Evolutionary conservation across 1,140 invertebrate genomes (phyloP).

Genomic region (Episyrphus balteatus): DNA sequence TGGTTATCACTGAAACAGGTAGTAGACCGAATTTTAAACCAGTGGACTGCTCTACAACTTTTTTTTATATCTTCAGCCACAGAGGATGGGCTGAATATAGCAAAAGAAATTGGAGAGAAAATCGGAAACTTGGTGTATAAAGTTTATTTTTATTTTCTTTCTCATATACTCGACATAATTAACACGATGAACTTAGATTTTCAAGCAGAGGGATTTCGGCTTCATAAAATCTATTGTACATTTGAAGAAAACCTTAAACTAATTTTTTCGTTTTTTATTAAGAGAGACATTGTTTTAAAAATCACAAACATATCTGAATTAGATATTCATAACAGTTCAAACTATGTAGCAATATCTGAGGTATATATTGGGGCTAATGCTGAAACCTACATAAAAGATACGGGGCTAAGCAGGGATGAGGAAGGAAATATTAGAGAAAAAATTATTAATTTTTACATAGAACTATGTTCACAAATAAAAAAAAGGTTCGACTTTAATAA

Average conservation of each 20-base stretch:
- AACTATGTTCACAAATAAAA: no score
- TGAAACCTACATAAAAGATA: no score
- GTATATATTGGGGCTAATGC: no score
- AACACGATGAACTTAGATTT: background rate
- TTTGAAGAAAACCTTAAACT: background rate
- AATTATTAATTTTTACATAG: no score
- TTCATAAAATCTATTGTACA: background rate
- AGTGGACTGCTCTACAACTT: background rate
- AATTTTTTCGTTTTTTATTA: background rate
- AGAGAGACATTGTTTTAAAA: no score
- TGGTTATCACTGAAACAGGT: conserved; percentile 12
- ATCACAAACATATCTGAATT: no score
- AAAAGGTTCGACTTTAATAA: no score
- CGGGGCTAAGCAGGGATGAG: no score
- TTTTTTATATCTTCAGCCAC: background rate
- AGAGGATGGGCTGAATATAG: background rate
- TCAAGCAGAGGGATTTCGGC: background rate
- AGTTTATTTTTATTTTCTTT: background rate
- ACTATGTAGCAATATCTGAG: no score
- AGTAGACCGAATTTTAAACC: conserved; percentile 2
- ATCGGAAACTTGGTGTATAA: background rate
- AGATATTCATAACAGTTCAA: no score
- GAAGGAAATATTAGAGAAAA: no score
- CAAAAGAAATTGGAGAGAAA: background rate
- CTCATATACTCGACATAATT: background rate